phyloP scores from a whole-genome alignment of 1,140 invertebrate genomes.

The Drosophila pruinosa region DNA sequence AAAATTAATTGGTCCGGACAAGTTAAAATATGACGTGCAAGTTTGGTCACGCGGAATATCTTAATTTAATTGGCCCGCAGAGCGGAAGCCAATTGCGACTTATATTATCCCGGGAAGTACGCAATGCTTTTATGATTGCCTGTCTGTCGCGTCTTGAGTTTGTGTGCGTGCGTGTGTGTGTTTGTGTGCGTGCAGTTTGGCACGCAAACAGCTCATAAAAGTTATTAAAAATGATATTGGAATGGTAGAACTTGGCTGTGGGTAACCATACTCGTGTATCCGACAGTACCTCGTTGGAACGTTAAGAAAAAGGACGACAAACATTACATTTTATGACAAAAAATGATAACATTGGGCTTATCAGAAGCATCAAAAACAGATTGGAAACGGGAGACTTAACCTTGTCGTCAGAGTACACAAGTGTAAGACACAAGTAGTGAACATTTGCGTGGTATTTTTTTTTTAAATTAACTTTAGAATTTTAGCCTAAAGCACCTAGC shows the following conservation, averaged over 20 bases:
- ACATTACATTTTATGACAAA: constrained; percentile 24
- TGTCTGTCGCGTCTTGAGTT: background rate
- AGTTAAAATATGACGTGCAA: constrained; percentile 22
- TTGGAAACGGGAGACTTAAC: background rate
- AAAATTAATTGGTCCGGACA: constrained; percentile 21
- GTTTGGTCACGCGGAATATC: constrained; percentile 43
- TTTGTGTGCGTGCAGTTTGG: constrained; percentile 25
- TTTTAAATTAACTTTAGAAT: background rate
- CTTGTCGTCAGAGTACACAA: background rate
- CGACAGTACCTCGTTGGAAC: constrained; percentile 2
- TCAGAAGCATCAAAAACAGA: constrained; percentile 12
- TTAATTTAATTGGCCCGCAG: constrained; percentile 55
- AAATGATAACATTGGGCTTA: constrained; percentile 23
- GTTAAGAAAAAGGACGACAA: constrained; percentile 11
- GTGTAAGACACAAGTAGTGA: background rate
- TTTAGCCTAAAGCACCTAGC: too few species aligned
- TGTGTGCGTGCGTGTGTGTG: background rate
- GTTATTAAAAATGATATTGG: constrained; percentile 57
- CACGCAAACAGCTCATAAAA: constrained; percentile 63
- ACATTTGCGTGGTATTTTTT: background rate
- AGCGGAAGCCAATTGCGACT: constrained; percentile 7
- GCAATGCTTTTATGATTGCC: constrained; percentile 12
- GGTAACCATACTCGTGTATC: background rate
- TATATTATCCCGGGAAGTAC: constrained; percentile 12
- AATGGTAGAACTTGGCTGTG: constrained; percentile 13